Conservation (phyloP, 2,888 invertebrate genomes). For the Lepas anatifera region DNA sequence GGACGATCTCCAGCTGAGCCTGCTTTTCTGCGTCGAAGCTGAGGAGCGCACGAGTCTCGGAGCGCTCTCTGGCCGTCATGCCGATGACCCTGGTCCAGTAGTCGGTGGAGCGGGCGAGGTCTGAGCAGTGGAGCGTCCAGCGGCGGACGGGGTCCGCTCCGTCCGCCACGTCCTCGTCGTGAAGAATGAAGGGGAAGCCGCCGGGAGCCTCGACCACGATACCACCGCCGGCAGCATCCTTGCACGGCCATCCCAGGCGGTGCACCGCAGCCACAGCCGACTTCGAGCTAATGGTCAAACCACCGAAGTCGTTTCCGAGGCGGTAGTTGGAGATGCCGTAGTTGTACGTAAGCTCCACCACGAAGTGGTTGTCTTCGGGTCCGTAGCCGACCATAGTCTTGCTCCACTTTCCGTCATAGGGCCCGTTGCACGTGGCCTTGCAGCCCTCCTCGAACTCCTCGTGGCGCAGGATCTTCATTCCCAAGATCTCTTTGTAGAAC, state of each 20-base stretch:
- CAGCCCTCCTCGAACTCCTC: slow-evolving; percentile 97
- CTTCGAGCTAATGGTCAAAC: slow-evolving; percentile 68
- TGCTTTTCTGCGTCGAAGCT: slow-evolving; percentile 61
- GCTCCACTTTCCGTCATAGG: slow-evolving; percentile 95
- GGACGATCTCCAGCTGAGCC: slow-evolving; percentile 60
- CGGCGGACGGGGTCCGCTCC: slow-evolving; percentile 58
- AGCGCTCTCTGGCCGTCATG: slow-evolving; percentile 51
- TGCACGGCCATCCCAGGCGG: slow-evolving; percentile 48
- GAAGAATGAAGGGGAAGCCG: slow-evolving; percentile 73
- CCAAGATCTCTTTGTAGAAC: slow-evolving; percentile 80
- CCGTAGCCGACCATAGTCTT: slow-evolving; percentile 99
- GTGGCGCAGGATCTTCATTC: slow-evolving; percentile 92
- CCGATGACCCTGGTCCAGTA: slow-evolving; percentile 75
- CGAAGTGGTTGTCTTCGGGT: slow-evolving; percentile 86
- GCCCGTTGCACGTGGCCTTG: slow-evolving; percentile 96
- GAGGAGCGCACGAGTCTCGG: slow-evolving; percentile 47
- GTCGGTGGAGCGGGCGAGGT: slow-evolving; percentile 57
- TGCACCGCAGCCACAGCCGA: slow-evolving; percentile 56
- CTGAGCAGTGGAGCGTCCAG: slow-evolving; percentile 63
- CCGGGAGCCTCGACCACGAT: slow-evolving; percentile 71
- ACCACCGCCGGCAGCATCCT: slow-evolving; percentile 42
- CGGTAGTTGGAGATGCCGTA: slow-evolving; percentile 79
- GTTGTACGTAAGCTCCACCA: slow-evolving; percentile 92
- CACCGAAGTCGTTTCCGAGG: slow-evolving; percentile 80
- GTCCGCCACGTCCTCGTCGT: not conserved